Percentiles rank a stretch among this genome's conserved stretches.
Evolutionary conservation across 2,888 invertebrate species (phyloP).

Genomic region (Salpingus planirostris): DNA sequence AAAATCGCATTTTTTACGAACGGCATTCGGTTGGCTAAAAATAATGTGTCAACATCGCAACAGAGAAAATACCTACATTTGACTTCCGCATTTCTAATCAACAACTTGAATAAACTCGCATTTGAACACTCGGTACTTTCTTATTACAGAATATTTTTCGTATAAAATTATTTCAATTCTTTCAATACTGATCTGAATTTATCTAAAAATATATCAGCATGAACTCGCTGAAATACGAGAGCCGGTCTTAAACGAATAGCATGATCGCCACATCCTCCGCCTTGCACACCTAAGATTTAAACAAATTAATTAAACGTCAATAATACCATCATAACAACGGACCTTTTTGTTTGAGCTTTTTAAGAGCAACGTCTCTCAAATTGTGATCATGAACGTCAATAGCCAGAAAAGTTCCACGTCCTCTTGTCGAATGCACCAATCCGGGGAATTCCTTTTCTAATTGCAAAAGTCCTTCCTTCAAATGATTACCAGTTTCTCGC

Average conservation of each 20-base stretch:
- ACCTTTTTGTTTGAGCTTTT: constrained; percentile 65
- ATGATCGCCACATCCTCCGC: constrained; percentile 73
- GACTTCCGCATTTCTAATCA: too few relatives aligned
- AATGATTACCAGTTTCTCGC: constrained; percentile 56
- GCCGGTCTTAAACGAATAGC: constrained; percentile 83
- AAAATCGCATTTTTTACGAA: too few relatives aligned
- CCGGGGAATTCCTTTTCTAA: constrained; percentile 64
- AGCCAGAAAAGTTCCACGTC: constrained; percentile 85
- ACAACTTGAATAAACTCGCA: too few relatives aligned
- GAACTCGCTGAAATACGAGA: constrained; percentile 74
- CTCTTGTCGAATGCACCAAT: constrained; percentile 68
- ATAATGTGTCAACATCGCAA: too few relatives aligned
- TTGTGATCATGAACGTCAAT: constrained; percentile 57
- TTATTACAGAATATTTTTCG: too few relatives aligned
- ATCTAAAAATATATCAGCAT: constrained; percentile 82
- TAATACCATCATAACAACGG: neutral
- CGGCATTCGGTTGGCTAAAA: too few relatives aligned
- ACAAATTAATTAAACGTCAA: too few relatives aligned
- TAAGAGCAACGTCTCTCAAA: constrained; percentile 65
- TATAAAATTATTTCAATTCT: constrained; percentile 24
- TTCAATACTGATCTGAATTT: constrained; percentile 62
- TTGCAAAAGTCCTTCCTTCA: constrained; percentile 53
- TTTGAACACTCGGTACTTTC: too few relatives aligned
- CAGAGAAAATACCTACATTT: too few relatives aligned
- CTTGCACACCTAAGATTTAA: constrained; percentile 58